phyloP scores from a whole-genome alignment of 2,888 invertebrate genomes.

The Cotesia congregata region DNA sequence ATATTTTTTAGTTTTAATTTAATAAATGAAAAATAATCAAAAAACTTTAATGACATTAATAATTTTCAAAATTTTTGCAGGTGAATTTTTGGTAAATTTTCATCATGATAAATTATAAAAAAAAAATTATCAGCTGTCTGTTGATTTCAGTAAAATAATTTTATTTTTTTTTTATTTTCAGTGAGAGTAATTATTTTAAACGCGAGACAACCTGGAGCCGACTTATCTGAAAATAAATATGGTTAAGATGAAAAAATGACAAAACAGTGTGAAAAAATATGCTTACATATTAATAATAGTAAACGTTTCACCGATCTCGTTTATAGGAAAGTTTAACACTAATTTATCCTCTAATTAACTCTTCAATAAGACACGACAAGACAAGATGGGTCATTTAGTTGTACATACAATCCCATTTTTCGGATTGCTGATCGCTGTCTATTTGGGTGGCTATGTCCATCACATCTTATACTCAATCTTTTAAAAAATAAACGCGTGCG shows the following conservation, averaged over 20 bases:
- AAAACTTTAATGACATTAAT: too few species aligned
- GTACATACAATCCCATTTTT: constrained; percentile 3
- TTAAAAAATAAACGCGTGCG: constrained; percentile 3
- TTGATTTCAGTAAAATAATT: too few species aligned
- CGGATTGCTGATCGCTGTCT: not conserved
- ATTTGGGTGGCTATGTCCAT: constrained; percentile 12
- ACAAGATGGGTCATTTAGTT: not conserved
- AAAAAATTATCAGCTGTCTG: too few species aligned
- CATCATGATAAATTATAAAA: too few species aligned
- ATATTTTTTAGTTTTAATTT: too few species aligned
- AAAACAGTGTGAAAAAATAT: constrained; percentile 11
- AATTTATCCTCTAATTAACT: constrained; percentile 34
- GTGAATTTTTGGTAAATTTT: too few species aligned
- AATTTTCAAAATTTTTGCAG: too few species aligned
- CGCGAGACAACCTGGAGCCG: too few species aligned
- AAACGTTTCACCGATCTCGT: constrained; percentile 39
- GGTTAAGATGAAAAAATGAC: not conserved
- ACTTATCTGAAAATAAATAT: too few species aligned
- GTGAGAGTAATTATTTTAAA: too few species aligned
- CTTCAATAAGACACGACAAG: constrained; percentile 13
- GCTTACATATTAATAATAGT: constrained; percentile 14
- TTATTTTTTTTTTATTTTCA: too few species aligned
- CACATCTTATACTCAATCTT: constrained; percentile 4
- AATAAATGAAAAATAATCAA: too few species aligned
- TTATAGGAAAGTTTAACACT: constrained; percentile 36